A percentile compares a stretch with the other conserved stretches of the same genome.
Conservation (phyloP, 2,797 vertebrate genomes). For the Channallabes apus region DNA sequence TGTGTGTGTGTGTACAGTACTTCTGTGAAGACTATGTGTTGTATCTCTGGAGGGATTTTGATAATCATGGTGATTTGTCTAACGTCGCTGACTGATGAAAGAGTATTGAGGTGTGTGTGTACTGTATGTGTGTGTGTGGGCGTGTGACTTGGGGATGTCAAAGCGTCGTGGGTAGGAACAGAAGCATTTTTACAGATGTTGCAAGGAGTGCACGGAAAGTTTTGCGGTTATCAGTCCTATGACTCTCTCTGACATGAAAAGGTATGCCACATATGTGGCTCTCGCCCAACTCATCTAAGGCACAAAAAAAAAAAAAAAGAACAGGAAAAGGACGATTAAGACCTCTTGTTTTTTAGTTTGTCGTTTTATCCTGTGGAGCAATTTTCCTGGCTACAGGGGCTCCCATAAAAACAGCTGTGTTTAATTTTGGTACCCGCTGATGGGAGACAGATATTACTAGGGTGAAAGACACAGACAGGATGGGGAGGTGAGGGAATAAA, state of each 20-base stretch:
- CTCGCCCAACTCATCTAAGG: conserved; percentile 51
- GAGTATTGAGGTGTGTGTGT: conserved; percentile 39
- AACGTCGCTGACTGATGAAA: conserved; percentile 1
- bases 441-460: conserved; percentile 26
- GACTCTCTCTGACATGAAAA: conserved; percentile 64
- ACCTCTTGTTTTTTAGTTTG: conserved; percentile 38
- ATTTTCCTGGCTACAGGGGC: conserved; percentile 51
- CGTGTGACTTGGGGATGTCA: conserved; percentile 38
- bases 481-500: conserved; percentile 3
- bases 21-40: conserved; percentile 38
- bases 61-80: conserved; percentile 28
- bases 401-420: conserved; percentile 19
- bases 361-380: conserved; percentile 44
- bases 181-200: conserved; percentile 76
- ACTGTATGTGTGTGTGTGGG: conserved; percentile 49
- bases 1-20: neutral
- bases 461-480: conserved; percentile 28
- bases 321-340: conserved; percentile 29
- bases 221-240: conserved; percentile 79
- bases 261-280: conserved; percentile 72
- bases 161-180: conserved; percentile 73
- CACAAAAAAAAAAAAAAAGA: conserved; percentile 24
- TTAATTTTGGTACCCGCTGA: conserved; percentile 2
- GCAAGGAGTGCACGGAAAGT: conserved; percentile 81
- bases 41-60: conserved; percentile 32